Conservation (phyloP, 2,113 vertebrate genomes). For the Lanius ludovicianus region DNA sequence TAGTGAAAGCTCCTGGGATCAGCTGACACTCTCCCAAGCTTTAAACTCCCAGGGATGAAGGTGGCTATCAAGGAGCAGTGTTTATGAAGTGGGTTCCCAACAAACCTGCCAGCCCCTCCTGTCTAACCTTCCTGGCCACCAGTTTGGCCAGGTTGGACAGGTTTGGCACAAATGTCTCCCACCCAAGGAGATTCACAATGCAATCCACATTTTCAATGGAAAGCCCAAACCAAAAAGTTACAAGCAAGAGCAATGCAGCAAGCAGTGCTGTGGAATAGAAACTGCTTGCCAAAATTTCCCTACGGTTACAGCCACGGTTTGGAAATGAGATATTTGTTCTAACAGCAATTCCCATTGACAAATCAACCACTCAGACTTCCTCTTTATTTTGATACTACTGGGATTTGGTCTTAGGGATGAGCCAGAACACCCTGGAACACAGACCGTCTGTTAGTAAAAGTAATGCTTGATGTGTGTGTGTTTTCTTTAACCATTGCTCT, state of each 20-base stretch:
- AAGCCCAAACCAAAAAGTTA: not conserved
- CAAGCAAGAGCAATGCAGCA: not conserved
- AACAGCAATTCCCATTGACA: not conserved
- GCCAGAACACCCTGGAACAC: not conserved
- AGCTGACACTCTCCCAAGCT: not conserved
- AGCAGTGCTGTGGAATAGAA: not conserved
- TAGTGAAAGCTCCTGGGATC: not conserved
- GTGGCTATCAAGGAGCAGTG: not conserved
- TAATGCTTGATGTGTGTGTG: accelerated
- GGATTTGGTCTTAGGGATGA: not conserved
- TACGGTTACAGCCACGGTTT: not conserved
- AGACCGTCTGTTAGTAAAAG: not conserved
- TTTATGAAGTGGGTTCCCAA: not conserved
- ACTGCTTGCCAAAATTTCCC: not conserved
- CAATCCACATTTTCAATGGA: not conserved
- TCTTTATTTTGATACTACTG: not conserved
- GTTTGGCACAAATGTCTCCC: not conserved
- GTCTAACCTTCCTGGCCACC: not conserved
- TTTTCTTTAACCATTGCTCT: not conserved
- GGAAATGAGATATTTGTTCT: not conserved
- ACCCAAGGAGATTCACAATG: not conserved
- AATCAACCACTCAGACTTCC: not conserved
- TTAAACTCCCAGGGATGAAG: not conserved
- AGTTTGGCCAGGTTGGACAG: not conserved
- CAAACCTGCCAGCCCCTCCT: not conserved